A percentile compares a stretch with the other conserved stretches of the same genome.
These are phyloP conservation scores for Plutella xylostella DNA, from an alignment of 2,888 invertebrate species.

Conservation along the genomic window DNA sequence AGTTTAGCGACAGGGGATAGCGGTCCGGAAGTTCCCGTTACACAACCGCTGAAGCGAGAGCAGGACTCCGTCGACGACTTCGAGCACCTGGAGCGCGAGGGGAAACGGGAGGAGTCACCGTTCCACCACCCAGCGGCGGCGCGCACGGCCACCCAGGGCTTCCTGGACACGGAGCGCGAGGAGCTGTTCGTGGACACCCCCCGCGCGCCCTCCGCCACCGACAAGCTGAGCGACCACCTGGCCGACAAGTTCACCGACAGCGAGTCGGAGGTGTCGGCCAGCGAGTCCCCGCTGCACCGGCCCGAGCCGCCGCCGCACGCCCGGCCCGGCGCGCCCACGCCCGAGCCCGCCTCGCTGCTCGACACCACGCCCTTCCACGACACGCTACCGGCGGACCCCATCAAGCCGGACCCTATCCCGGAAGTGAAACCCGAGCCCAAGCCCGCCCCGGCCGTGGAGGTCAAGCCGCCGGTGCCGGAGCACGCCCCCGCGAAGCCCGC, in stretches of 20 bases:
- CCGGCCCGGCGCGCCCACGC: conserved; percentile 23
- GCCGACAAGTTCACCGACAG: conserved; percentile 72
- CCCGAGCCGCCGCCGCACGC: conserved; percentile 26
- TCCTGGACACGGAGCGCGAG: conserved; percentile 63
- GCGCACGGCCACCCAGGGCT: conserved; percentile 46
- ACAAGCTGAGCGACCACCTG: conserved; percentile 46
- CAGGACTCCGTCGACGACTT: conserved; percentile 80
- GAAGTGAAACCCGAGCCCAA: conserved; percentile 16
- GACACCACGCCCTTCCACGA: conserved; percentile 21
- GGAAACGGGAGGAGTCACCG: conserved; percentile 42
- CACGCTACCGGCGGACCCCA: conserved; percentile 21
- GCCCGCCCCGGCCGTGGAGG: conserved; percentile 19
- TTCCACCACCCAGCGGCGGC: conserved; percentile 29
- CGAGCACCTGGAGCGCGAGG: conserved; percentile 77
- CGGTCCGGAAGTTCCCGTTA: conserved; percentile 20
- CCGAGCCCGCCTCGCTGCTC: conserved; percentile 20
- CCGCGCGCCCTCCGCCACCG: conserved; percentile 38
- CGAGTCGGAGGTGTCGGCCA: conserved; percentile 62
- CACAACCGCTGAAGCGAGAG: conserved; percentile 70
- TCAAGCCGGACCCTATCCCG: conserved; percentile 1
- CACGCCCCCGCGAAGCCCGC: conserved; percentile 27
- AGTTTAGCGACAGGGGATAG: conserved; percentile 47
- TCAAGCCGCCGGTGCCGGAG: conserved; percentile 13
- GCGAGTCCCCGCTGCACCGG: conserved; percentile 56
- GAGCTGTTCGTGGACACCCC: conserved; percentile 43